Percentiles rank a stretch among this genome's conserved stretches.
Evolutionary conservation across 2,113 vertebrate species (phyloP).

Genomic region (Oreocharis arfaki): DNA sequence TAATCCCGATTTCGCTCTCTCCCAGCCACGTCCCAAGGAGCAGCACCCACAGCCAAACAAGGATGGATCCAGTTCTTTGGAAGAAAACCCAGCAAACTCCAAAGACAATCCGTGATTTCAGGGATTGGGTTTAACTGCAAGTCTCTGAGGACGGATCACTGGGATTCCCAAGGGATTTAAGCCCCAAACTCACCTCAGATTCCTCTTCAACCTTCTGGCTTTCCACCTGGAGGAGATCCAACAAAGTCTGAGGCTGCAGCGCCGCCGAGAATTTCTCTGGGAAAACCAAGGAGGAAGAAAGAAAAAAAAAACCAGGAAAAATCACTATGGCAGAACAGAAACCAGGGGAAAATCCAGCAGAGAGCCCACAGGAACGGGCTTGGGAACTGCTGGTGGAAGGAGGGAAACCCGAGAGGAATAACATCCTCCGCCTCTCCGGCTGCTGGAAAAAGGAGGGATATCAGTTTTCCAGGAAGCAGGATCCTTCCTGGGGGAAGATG

Average conservation of each 20-base stretch:
- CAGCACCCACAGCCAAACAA: neutral
- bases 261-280: constrained; percentile 82
- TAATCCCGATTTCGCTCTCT: accelerated
- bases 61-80: too few relatives aligned
- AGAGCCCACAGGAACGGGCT: neutral
- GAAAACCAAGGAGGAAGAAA: neutral
- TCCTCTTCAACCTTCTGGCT: constrained; percentile 86
- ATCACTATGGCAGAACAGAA: neutral
- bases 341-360: neutral
- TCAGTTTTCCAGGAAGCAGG: accelerated
- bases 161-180: neutral
- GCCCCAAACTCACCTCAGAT: constrained; percentile 80
- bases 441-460: neutral
- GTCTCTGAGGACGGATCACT: neutral
- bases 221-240: constrained; percentile 86
- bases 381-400: neutral
- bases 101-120: neutral
- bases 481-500: too few relatives aligned
- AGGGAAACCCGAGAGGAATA: neutral
- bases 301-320: neutral
- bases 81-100: neutral
- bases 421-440: accelerated
- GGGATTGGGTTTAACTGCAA: neutral
- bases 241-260: constrained; percentile 77
- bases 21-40: neutral